Base-by-base conservation (phyloP, 2,888 invertebrate genomes). In the Mesochorus sp. region DNA sequence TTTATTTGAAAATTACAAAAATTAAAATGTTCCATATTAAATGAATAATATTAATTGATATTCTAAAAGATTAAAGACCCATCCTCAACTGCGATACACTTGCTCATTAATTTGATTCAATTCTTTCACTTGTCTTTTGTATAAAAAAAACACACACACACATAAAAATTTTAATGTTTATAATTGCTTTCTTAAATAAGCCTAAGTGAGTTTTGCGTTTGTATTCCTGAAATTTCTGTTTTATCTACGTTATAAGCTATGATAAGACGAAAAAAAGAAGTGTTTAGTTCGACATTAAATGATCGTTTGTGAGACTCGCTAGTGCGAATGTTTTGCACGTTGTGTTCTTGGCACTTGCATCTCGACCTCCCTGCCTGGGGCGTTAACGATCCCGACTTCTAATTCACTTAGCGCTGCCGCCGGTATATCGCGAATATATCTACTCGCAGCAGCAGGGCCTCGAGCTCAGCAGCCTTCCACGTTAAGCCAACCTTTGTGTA, bases 401-500 rank as follows among this genome's bases (percentile, higher is more conserved):
- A 84, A 85, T 83, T 85, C 82, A 84, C 82, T 82, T 81, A 83
- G 76, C 76, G 53, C 77, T 59, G 62, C 17, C 39, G 53, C 61
- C 55, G 61, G 49, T 72, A n/a, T n/a, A 57, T 62, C 47, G 14
- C 10, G 42, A 24, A 68, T 66, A 44, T 61, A 68, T 34, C 26
- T 21, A 39, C 14, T n/a, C 44, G 5, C 62, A 28, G 39, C 62
- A 28, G 39, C 55, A 47, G 47, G 47, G 61, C 42, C 71, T 74
- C 39, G 70, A 81, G 79, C 77, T 67, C 44, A 55, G 62, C 44
- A 62, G 71, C 66, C 84, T 47, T 59, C 70, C 81, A n/a, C 81
- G 82, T 83, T 83, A 82, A 82, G 76, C 77, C 68, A 64, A 76
- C 79, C 78, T 84, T 84, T 82, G 80, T 83, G 83, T 81, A 83